phyloP scores from a whole-genome alignment of 2,888 invertebrate species.

The Lycaena phlaeas region DNA sequence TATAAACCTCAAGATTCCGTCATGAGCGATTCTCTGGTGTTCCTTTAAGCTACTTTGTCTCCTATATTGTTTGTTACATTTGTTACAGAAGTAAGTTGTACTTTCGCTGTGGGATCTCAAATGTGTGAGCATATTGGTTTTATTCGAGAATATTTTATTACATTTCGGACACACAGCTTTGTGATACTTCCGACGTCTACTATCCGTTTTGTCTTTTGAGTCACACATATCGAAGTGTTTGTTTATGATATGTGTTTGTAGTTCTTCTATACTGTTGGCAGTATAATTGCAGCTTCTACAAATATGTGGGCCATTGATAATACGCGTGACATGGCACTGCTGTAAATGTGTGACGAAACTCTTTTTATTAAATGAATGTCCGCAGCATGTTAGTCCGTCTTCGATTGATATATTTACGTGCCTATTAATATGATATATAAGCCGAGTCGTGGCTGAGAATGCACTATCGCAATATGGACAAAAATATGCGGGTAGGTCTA shows the following conservation, averaged over 20 bases:
- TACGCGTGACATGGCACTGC: conserved; percentile 25
- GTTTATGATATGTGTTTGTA: conserved; percentile 15
- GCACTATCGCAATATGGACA: conserved; percentile 44
- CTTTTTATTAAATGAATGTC: conserved; percentile 27
- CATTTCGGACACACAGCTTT: conserved; percentile 62
- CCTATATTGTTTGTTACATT: conserved; percentile 57
- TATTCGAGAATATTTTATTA: conserved; percentile 56
- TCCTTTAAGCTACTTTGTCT: conserved; percentile 49
- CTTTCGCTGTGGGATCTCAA: conserved; percentile 40
- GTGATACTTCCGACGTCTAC: conserved; percentile 37
- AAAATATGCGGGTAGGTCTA: conserved; percentile 23
- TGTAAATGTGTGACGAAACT: conserved; percentile 38
- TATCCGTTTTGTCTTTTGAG: conserved; percentile 19
- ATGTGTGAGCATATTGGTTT: conserved; percentile 62
- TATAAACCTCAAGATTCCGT: conserved; percentile 44
- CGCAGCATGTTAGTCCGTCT: conserved; percentile 35
- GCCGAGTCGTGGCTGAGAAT: conserved; percentile 39
- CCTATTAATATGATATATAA: conserved; percentile 38
- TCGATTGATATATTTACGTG: conserved; percentile 34
- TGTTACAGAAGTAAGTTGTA: conserved; percentile 37
- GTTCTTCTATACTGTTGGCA: conserved; percentile 20
- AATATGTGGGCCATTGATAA: conserved; percentile 12
- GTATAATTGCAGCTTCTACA: conserved; percentile 35
- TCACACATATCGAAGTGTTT: conserved; percentile 11
- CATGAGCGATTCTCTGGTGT: conserved; percentile 54